Percentiles rank a stretch among this genome's conserved stretches.
These are phyloP conservation scores for Adelges cooleyi DNA, from an alignment of 1,140 invertebrate species.

Conservation along the genomic window DNA sequence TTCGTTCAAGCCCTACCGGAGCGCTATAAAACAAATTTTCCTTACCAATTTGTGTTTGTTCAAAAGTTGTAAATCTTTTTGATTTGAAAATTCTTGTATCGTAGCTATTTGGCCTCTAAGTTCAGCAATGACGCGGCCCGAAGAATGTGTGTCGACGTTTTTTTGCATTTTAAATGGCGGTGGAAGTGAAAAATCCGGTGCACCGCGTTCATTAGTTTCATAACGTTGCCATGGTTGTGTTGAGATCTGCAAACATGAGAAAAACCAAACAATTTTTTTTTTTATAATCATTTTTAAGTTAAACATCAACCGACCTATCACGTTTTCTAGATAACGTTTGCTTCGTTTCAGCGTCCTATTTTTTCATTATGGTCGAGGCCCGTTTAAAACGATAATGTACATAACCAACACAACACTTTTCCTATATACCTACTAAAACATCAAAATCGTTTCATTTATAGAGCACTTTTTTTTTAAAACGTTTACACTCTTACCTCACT, in stretches of 20 bases:
- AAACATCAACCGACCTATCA: slow-evolving; percentile 6
- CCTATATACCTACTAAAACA: slow-evolving; percentile 67
- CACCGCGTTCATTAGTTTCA: slow-evolving; percentile 3
- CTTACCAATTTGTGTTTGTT: slow-evolving; percentile 81
- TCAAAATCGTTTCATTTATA: slow-evolving; percentile 22
- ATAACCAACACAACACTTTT: slow-evolving; percentile 90
- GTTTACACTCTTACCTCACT: slow-evolving; percentile 50
- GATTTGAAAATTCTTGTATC: slow-evolving; percentile 74
- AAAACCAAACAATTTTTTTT: too few relatives aligned
- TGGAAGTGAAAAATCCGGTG: too few relatives aligned
- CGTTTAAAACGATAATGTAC: slow-evolving; percentile 87
- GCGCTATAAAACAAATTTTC: slow-evolving; percentile 29
- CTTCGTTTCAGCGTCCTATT: slow-evolving; percentile 56
- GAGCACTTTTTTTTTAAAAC: background rate
- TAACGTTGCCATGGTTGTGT: slow-evolving; percentile 16
- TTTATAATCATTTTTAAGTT: too few relatives aligned
- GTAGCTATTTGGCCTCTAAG: slow-evolving; percentile 85
- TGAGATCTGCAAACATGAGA: too few relatives aligned
- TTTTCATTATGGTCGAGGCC: slow-evolving; percentile 81
- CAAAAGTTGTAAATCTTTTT: slow-evolving; percentile 75
- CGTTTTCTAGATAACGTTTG: slow-evolving; percentile 11
- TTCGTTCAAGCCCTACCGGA: too few relatives aligned
- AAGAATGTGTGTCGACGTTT: slow-evolving; percentile 65
- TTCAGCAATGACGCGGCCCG: slow-evolving; percentile 87
- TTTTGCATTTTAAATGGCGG: slow-evolving; percentile 34